phyloP scores from a whole-genome alignment of 2,797 vertebrate genomes.

The Pangasius sanitwongsei region DNA sequence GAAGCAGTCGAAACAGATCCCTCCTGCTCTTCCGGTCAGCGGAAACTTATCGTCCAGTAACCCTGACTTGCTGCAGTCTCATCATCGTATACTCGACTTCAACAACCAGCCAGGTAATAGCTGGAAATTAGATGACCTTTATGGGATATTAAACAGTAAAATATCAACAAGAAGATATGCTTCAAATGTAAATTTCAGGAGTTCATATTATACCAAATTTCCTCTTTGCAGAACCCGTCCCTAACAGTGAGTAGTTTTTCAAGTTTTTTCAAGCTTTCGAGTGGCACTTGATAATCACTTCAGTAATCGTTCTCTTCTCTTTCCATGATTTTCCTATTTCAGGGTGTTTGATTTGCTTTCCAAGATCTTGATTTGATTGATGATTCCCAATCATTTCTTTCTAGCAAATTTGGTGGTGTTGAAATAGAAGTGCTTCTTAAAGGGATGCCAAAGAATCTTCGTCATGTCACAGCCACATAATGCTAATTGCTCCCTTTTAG shows the following conservation, averaged over 20 bases:
- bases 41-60: slow-evolving; percentile 97
- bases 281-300: slow-evolving; percentile 43
- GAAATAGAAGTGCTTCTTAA: slow-evolving; percentile 7
- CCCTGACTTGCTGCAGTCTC: slow-evolving; percentile 94
- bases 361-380: background rate
- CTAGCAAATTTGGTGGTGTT: background rate
- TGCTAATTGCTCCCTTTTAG: too few species aligned
- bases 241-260: slow-evolving; percentile 68
- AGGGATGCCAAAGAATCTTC: background rate
- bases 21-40: slow-evolving; percentile 91
- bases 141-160: background rate
- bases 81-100: slow-evolving; percentile 97
- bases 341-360: background rate
- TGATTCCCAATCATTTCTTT: background rate
- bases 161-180: background rate
- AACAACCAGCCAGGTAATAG: slow-evolving; percentile 91
- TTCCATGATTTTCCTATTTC: slow-evolving; percentile 6
- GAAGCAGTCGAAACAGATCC: slow-evolving; percentile 95
- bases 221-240: slow-evolving; percentile 66
- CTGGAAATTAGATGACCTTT: background rate
- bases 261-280: background rate
- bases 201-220: slow-evolving; percentile 61
- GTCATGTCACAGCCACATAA: background rate
- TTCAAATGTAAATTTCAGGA: background rate
- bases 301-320: slow-evolving; percentile 1